Conservation (phyloP, 2,797 vertebrate species). For the Schizothorax lantsangensis region DNA sequence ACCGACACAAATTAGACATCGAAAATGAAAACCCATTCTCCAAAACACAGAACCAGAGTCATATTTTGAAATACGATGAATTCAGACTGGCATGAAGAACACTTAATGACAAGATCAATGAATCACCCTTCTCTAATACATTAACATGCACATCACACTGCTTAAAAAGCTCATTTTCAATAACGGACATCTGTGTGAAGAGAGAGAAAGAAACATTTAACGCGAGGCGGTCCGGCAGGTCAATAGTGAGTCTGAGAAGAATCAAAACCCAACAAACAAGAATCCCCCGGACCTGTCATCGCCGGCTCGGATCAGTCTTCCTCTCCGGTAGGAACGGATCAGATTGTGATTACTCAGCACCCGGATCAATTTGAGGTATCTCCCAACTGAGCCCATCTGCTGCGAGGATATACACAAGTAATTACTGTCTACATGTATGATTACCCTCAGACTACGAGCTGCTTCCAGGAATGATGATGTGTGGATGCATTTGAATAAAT, state of each 20-base stretch:
- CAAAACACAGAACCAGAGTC: background rate
- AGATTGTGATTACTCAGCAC: constrained; percentile 72
- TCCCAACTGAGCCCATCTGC: constrained; percentile 66
- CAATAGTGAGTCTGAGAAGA: constrained; percentile 13
- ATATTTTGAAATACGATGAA: constrained; percentile 5
- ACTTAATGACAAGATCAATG: constrained; percentile 23
- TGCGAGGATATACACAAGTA: constrained; percentile 69
- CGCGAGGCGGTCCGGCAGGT: background rate
- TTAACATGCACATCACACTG: constrained; percentile 3
- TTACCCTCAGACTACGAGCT: constrained; percentile 56
- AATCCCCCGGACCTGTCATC: constrained; percentile 59
- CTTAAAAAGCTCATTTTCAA: constrained; percentile 17
- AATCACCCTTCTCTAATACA: background rate
- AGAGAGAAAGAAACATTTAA: constrained; percentile 2
- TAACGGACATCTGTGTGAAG: constrained; percentile 8
- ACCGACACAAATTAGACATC: background rate
- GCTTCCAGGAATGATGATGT: constrained; percentile 62
- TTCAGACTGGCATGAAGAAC: constrained; percentile 1
- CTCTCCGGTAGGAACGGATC: constrained; percentile 65
- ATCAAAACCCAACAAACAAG: constrained; percentile 44
- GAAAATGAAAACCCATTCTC: background rate
- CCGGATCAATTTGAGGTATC: constrained; percentile 72
- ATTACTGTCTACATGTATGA: constrained; percentile 68
- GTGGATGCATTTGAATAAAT: constrained; percentile 67
- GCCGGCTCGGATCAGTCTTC: constrained; percentile 53